These are phyloP conservation scores for Fregata magnificens DNA, from an alignment of 2,113 vertebrate genomes.

Conservation along the genomic window DNA sequence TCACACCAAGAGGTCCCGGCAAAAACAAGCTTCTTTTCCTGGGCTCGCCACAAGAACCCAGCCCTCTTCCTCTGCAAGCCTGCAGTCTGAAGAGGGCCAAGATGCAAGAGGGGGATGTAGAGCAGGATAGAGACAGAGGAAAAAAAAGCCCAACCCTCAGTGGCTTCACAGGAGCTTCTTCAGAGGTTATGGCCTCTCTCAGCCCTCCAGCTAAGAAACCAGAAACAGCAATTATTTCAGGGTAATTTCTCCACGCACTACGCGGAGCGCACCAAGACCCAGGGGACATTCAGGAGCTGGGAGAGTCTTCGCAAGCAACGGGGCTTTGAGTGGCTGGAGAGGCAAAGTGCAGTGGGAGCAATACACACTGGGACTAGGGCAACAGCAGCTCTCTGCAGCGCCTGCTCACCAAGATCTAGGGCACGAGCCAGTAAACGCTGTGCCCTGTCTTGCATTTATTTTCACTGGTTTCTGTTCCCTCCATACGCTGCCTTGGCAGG, in stretches of 20 bases:
- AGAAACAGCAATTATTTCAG: neutral
- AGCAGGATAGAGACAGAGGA: neutral
- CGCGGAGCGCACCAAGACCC: accelerated
- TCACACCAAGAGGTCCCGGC: neutral
- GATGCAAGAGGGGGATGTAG: neutral
- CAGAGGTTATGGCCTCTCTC: accelerated
- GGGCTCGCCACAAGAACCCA: neutral
- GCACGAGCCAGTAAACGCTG: accelerated
- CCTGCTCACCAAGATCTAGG: neutral
- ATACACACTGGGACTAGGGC: accelerated
- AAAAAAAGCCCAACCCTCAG: neutral
- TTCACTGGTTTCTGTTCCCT: neutral
- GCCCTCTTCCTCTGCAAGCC: neutral
- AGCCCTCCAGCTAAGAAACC: neutral
- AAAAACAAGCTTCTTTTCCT: neutral
- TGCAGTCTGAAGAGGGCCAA: neutral
- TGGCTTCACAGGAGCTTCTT: neutral
- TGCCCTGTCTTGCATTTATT: neutral
- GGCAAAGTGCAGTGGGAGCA: neutral
- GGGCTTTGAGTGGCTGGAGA: neutral
- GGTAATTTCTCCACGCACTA: neutral
- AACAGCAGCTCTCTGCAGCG: neutral
- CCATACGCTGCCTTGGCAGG: neutral
- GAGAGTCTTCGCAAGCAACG: neutral
- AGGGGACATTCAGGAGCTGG: neutral